Conservation (phyloP, 2,797 vertebrate species). For the Falco cherrug region DNA sequence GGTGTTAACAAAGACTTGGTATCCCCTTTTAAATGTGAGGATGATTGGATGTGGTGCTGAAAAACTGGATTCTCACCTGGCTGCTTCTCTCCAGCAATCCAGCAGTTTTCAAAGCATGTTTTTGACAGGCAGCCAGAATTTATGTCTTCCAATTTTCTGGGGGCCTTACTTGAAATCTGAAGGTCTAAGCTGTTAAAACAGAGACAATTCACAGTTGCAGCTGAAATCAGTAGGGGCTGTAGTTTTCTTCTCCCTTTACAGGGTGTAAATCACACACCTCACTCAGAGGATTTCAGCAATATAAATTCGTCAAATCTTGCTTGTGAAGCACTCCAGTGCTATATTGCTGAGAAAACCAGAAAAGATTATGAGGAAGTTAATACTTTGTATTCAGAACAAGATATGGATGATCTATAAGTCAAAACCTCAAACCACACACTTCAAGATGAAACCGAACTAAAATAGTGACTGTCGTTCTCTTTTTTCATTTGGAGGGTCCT, state of each 20-base stretch:
- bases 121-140: neutral
- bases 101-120: neutral
- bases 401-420: neutral
- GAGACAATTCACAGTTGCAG: neutral
- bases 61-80: neutral
- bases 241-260: neutral
- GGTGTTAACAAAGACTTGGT: neutral
- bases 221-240: neutral
- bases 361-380: neutral
- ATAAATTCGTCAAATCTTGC: neutral
- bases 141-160: neutral
- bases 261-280: neutral
- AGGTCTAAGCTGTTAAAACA: neutral
- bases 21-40: neutral
- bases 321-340: neutral
- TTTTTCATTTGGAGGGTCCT: neutral
- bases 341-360: neutral
- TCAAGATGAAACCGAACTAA: neutral
- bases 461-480: neutral
- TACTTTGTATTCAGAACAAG: neutral
- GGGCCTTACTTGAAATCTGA: neutral
- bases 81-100: neutral
- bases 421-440: neutral
- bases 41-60: neutral
- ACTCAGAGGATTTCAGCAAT: neutral